These are phyloP conservation scores for Lasioglossum lativentre DNA, from an alignment of 2,888 invertebrate species.

Conservation along the genomic window DNA sequence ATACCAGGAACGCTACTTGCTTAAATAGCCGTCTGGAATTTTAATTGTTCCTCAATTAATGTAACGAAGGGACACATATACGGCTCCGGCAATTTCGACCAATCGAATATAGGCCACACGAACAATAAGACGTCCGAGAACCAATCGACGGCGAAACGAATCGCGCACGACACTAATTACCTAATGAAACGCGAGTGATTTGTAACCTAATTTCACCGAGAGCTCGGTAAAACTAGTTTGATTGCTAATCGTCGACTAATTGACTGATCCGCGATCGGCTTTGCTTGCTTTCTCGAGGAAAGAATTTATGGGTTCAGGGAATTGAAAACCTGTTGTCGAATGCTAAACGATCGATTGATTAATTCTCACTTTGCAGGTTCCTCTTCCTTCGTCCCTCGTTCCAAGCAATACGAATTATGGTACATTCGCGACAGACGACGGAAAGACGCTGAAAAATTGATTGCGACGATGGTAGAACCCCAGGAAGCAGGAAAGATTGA, in stretches of 20 bases:
- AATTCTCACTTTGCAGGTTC: slow-evolving; percentile 1
- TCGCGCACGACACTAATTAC: slow-evolving; percentile 56
- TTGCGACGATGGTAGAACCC: not conserved
- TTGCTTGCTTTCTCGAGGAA: not conserved
- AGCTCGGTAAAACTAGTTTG: not conserved
- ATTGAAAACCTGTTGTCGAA: not conserved
- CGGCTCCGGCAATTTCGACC: slow-evolving; percentile 61
- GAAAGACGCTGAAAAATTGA: not conserved
- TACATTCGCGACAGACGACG: slow-evolving; percentile 24
- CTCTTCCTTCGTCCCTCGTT: slow-evolving; percentile 52
- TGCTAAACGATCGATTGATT: not conserved
- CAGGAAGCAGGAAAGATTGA: not conserved
- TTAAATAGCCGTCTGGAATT: slow-evolving; percentile 59
- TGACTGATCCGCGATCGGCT: not conserved
- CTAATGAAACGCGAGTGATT: slow-evolving; percentile 53
- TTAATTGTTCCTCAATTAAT: slow-evolving; percentile 69
- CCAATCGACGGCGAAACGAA: slow-evolving; percentile 36
- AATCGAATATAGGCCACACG: slow-evolving; percentile 60
- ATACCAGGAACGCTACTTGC: slow-evolving; percentile 23
- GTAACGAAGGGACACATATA: slow-evolving; percentile 52
- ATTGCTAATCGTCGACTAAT: slow-evolving; percentile 7
- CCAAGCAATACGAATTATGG: slow-evolving; percentile 44
- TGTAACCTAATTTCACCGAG: slow-evolving; percentile 41
- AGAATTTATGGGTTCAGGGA: not conserved
- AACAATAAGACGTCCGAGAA: slow-evolving; percentile 48